Percentiles rank a stretch among this genome's conserved stretches.
Conservation (phyloP, 2,113 vertebrate species). For the Gadus macrocephalus region DNA sequence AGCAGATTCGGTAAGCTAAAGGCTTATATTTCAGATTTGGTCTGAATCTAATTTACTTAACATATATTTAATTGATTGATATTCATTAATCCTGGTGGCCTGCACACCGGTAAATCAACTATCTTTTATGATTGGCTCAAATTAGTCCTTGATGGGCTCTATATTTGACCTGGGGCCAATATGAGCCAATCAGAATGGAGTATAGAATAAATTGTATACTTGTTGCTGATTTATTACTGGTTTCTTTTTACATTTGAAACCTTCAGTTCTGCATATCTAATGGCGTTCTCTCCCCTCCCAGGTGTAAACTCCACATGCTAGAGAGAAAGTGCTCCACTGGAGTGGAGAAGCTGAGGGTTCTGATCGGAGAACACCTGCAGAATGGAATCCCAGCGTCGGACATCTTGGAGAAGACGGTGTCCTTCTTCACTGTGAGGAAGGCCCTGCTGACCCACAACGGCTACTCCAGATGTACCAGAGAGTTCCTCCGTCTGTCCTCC, state of each 20-base stretch:
- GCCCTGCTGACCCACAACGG: conserved; percentile 63
- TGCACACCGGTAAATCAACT: background rate
- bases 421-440: conserved; percentile 68
- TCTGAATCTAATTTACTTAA: background rate
- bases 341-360: conserved; percentile 67
- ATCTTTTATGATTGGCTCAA: background rate
- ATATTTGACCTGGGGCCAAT: background rate
- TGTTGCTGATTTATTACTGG: background rate
- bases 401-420: conserved; percentile 70
- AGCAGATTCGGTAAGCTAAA: conserved; percentile 62
- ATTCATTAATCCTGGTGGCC: background rate
- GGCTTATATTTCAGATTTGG: background rate
- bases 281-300: conserved; percentile 30
- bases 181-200: background rate
- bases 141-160: background rate
- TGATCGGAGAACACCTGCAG: conserved; percentile 64
- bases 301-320: conserved; percentile 68
- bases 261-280: background rate
- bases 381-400: conserved; percentile 62
- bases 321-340: conserved; percentile 67
- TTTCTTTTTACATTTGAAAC: background rate
- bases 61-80: background rate
- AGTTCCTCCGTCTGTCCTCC: conserved; percentile 67
- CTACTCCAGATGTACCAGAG: conserved; percentile 69
- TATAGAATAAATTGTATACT: background rate